Base-by-base conservation (phyloP, 2,888 invertebrate genomes). In the Brachyptera risi region DNA sequence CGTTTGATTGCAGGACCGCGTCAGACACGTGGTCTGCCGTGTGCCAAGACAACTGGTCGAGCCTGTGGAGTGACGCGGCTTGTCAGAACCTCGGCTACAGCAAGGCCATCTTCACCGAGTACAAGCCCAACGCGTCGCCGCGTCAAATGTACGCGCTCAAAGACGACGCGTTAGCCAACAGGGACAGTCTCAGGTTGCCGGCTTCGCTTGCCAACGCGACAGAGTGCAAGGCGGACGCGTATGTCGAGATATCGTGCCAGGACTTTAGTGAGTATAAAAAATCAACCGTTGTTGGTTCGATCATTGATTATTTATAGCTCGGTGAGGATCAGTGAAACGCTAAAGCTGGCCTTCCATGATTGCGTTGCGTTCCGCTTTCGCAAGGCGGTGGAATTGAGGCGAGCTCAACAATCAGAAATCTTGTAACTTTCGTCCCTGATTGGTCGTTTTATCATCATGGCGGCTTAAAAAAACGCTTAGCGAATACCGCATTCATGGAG, bases 31-130 rank as follows among this genome's bases (percentile, higher is more conserved):
- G 78, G 72, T 70, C 72, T 19, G 73, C 77, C 1, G 74, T 83
- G 7, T 84, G 83, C 68, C 74, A 77, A 17, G 80, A 81, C 56
- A 73, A 74, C 50, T 83, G 83, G 83, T 77, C 76, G 60, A 72
- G 73, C 23, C 75, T 77, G 4, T 76, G 79, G 67, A 82, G 83
- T 27, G 77, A 83, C 66, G 68, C 75, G 38, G 78, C 80, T 21
- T 85, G 85, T 66, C 76, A 76, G 66, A 74, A 72, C 47, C 71
- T 84, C 63, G 85, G 84, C 35, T 83, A 76, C 65, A 71, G 75
- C 9, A 76, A 75, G 7, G 73, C 81, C 0, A 67, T 68, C 13
- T 67, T 68, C 19, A 73, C 75, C 3, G 74, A 73, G 65, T 68
- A 71, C 26, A 72, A 72, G 40, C 35, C 64, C 0, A 63, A 67